A percentile compares a stretch with the other conserved stretches of the same genome.
Evolutionary conservation across 2,888 invertebrate genomes (phyloP).

Genomic region (Pandemis heparana): DNA sequence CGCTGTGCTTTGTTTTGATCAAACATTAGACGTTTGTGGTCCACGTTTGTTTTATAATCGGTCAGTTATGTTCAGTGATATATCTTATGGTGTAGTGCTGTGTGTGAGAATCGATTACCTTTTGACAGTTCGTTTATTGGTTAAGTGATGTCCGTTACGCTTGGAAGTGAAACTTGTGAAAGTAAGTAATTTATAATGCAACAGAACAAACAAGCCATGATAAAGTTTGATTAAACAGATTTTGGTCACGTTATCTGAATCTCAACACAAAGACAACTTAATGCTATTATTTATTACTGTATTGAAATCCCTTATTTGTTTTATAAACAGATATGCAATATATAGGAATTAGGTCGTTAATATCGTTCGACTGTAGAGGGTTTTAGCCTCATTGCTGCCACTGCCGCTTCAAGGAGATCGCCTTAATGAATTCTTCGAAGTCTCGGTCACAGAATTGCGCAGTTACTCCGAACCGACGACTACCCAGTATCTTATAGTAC

Average conservation of each 20-base stretch:
- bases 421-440: slow-evolving; percentile 73
- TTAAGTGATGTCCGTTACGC: slow-evolving; percentile 60
- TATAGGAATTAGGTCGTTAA: slow-evolving; percentile 20
- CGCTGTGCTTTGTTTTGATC: slow-evolving; percentile 62
- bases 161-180: slow-evolving; percentile 49
- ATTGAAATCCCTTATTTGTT: background rate
- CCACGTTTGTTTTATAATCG: slow-evolving; percentile 47
- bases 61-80: slow-evolving; percentile 51
- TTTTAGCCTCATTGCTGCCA: slow-evolving; percentile 53
- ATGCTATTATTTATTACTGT: background rate
- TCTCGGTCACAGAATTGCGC: slow-evolving; percentile 71
- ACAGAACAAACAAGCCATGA: background rate
- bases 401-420: slow-evolving; percentile 71
- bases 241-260: background rate
- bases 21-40: slow-evolving; percentile 56
- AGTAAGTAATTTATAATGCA: slow-evolving; percentile 60
- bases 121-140: slow-evolving; percentile 45
- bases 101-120: slow-evolving; percentile 32
- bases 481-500: slow-evolving; percentile 56
- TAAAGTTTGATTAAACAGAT: background rate
- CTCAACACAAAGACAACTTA: background rate
- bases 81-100: slow-evolving; percentile 37
- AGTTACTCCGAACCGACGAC: slow-evolving; percentile 65
- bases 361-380: slow-evolving; percentile 40
- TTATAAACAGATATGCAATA: slow-evolving; percentile 2